These are phyloP conservation scores for Syngnathus scovelli DNA, from an alignment of 2,113 vertebrate genomes.

Conservation along the genomic window DNA sequence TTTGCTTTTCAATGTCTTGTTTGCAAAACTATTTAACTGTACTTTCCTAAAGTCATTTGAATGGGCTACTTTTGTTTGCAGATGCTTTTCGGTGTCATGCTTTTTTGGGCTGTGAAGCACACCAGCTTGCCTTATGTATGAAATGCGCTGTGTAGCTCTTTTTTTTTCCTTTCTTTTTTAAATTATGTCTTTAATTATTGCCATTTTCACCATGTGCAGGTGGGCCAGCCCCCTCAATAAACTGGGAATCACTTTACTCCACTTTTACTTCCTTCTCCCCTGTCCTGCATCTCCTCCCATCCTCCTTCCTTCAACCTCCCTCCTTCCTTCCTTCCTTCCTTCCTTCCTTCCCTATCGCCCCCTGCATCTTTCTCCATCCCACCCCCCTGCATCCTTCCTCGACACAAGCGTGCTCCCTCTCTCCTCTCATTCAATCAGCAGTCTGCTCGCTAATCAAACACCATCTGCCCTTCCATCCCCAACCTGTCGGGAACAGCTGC, in stretches of 20 bases:
- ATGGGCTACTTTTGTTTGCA: too few relatives aligned
- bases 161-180: too few relatives aligned
- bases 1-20: too few relatives aligned
- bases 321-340: slow-evolving; percentile 6
- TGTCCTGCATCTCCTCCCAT: neutral
- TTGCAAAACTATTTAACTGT: too few relatives aligned
- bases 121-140: too few relatives aligned
- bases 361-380: slow-evolving; percentile 15
- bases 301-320: neutral
- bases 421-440: slow-evolving; percentile 56
- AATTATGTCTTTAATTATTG: too few relatives aligned
- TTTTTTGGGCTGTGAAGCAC: too few relatives aligned
- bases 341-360: neutral
- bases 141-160: too few relatives aligned
- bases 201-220: neutral
- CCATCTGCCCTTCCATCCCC: slow-evolving; percentile 99
- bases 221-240: neutral
- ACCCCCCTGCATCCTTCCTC: slow-evolving; percentile 32
- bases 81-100: too few relatives aligned
- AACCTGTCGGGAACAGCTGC: slow-evolving; percentile 99
- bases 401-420: slow-evolving; percentile 4
- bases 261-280: neutral
- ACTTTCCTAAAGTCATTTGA: too few relatives aligned
- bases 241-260: neutral
- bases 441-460: slow-evolving; percentile 99